phyloP scores from a whole-genome alignment of 2,888 invertebrate genomes.

The Tipula lateralis region DNA sequence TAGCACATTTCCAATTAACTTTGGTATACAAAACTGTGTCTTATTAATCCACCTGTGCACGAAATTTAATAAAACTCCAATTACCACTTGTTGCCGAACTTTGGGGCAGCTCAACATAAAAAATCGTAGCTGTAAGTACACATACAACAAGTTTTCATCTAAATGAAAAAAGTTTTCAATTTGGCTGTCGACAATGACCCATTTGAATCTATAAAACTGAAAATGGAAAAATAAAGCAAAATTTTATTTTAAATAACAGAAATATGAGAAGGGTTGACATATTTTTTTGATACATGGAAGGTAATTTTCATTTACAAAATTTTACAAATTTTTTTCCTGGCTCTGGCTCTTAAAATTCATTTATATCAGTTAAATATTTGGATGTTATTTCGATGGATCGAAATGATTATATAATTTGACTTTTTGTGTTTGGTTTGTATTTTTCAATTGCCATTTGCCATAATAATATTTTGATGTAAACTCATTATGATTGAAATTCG shows the following conservation, averaged over 20 bases:
- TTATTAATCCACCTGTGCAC: not conserved
- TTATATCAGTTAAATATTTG: not conserved
- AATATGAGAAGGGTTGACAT: not conserved
- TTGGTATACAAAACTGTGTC: too few relatives aligned
- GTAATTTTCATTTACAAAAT: constrained; percentile 8
- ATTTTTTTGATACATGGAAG: not conserved
- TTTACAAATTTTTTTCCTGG: not conserved
- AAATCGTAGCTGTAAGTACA: not conserved
- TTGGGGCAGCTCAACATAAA: not conserved
- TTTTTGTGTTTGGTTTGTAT: not conserved
- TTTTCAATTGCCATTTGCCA: not conserved
- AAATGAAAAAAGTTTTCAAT: not conserved
- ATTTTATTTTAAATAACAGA: not conserved
- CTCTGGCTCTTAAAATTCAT: not conserved
- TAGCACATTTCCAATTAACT: too few relatives aligned
- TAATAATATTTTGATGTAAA: not conserved
- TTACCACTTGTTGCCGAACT: not conserved
- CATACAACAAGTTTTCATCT: not conserved
- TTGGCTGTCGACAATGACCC: not conserved
- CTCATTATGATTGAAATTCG: not conserved
- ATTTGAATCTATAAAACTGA: not conserved
- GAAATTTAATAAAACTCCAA: not conserved
- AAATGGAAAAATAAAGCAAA: not conserved
- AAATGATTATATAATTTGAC: not conserved
- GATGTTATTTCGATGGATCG: not conserved